Conservation (phyloP, 2,797 vertebrate species). For the Falco cherrug region DNA sequence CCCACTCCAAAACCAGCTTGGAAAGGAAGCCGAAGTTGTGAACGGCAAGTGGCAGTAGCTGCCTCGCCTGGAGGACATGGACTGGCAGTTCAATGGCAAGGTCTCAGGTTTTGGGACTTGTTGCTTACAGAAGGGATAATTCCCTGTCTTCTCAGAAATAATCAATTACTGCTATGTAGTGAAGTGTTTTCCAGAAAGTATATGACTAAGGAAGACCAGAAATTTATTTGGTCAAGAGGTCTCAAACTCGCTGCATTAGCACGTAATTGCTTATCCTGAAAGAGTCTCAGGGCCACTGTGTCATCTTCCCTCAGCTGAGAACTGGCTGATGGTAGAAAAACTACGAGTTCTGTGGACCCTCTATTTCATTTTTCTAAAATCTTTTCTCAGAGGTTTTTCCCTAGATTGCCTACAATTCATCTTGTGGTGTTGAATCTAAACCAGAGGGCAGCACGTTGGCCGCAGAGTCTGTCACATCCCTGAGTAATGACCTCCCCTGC, state of each 20-base stretch:
- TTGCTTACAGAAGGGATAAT: neutral
- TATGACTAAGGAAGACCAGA: neutral
- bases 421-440: neutral
- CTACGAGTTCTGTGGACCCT: neutral
- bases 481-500: neutral
- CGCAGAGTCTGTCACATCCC: rapidly evolving
- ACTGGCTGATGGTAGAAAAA: neutral
- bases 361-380: neutral
- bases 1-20: neutral
- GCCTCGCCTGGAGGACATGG: neutral
- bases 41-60: neutral
- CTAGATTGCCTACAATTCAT: neutral
- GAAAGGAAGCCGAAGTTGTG: neutral
- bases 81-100: neutral
- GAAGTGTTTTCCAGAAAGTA: neutral
- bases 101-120: neutral
- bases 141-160: neutral
- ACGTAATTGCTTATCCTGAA: neutral
- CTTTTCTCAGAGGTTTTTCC: neutral
- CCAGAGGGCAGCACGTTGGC: neutral
- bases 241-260: rapidly evolving
- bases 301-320: neutral
- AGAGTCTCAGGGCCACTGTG: neutral
- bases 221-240: neutral
- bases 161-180: neutral